Conservation (phyloP, 1,140 invertebrate genomes). For the Dryas iulia region DNA sequence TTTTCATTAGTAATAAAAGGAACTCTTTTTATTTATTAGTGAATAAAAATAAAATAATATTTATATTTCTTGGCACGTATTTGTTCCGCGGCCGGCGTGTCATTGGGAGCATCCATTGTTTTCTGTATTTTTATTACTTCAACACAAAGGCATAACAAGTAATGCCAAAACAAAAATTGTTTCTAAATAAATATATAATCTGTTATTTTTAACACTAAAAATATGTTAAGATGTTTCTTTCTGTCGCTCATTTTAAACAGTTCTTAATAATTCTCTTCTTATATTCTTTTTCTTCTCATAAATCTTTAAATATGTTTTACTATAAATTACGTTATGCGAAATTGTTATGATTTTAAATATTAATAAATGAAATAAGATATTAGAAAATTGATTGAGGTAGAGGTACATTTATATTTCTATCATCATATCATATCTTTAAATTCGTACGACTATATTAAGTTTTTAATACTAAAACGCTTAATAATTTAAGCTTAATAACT, state of each 20-base stretch:
- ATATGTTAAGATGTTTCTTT: background rate
- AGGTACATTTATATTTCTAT: too few species aligned
- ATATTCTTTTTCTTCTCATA: too few species aligned
- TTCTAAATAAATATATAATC: conserved; percentile 7
- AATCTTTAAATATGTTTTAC: too few species aligned
- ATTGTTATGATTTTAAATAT: too few species aligned
- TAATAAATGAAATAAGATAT: too few species aligned
- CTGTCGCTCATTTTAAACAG: too few species aligned
- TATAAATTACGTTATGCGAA: background rate
- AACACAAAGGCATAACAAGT: conserved; percentile 26
- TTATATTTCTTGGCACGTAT: conserved; percentile 15
- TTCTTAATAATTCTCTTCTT: too few species aligned
- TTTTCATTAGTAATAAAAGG: background rate
- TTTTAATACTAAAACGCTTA: too few species aligned
- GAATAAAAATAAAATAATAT: background rate
- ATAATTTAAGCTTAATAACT: background rate
- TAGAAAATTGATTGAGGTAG: too few species aligned
- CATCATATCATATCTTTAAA: too few species aligned
- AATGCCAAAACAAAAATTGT: conserved; percentile 16
- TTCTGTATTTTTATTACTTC: conserved; percentile 16
- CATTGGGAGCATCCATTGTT: conserved; percentile 13
- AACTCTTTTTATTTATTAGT: background rate
- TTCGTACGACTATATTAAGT: too few species aligned
- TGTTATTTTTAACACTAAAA: background rate
- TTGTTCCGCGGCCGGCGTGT: conserved; percentile 9